These are phyloP conservation scores for Eupelmus urozonus DNA, from an alignment of 2,888 invertebrate species.

Conservation along the genomic window DNA sequence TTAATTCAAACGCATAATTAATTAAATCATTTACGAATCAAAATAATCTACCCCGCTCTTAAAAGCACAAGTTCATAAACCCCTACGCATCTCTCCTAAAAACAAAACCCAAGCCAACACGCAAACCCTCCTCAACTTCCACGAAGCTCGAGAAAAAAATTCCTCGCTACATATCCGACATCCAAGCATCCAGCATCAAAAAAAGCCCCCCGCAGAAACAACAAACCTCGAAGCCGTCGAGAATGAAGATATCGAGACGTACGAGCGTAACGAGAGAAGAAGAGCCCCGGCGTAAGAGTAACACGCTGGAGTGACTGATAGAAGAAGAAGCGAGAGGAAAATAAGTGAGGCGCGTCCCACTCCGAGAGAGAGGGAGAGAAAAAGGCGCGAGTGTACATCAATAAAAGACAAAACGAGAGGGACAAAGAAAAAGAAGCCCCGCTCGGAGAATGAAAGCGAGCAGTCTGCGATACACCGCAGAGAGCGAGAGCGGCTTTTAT, in stretches of 20 bases:
- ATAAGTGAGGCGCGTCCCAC: slow-evolving; percentile 32
- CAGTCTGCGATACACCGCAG: slow-evolving; percentile 12
- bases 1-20: no score
- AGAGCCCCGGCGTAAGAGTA: slow-evolving; percentile 40
- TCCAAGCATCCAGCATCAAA: no score
- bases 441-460: slow-evolving; percentile 43
- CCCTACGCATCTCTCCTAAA: no score
- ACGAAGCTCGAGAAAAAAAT: no score
- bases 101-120: no score
- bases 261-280: slow-evolving; percentile 20
- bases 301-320: slow-evolving; percentile 44
- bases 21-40: no score
- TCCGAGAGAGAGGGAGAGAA: background rate
- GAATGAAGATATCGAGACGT: slow-evolving; percentile 43
- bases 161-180: no score
- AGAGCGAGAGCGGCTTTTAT: slow-evolving; percentile 68
- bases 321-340: slow-evolving; percentile 53
- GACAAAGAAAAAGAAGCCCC: slow-evolving; percentile 39
- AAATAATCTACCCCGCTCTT: no score
- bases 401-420: slow-evolving; percentile 47
- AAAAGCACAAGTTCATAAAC: no score
- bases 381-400: slow-evolving; percentile 37
- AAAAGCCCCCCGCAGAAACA: no score
- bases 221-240: no score
- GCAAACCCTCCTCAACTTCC: no score